phyloP scores from a whole-genome alignment of 2,888 invertebrate genomes.

The Galerucella pusilla region DNA sequence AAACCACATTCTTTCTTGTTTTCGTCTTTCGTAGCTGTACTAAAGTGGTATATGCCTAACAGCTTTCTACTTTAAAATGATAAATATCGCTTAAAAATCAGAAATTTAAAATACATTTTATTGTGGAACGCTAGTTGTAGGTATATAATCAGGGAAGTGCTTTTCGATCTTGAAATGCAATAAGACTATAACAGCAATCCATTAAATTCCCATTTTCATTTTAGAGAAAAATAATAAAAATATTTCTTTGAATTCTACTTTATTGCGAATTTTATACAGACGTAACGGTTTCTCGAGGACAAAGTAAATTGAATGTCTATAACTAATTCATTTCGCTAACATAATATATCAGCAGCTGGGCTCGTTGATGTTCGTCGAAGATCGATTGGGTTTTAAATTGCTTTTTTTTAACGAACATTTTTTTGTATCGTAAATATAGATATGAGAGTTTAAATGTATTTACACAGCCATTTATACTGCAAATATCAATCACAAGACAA shows the following conservation, averaged over 20 bases:
- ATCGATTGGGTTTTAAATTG: neutral
- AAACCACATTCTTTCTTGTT: neutral
- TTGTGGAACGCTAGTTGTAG: neutral
- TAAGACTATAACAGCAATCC: neutral
- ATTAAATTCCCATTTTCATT: neutral
- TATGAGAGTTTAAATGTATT: too few species aligned
- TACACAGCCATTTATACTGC: too few species aligned
- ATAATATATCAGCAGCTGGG: neutral
- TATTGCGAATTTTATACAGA: neutral
- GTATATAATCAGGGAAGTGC: constrained; percentile 14
- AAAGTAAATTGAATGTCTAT: neutral
- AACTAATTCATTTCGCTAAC: neutral
- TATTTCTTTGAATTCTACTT: neutral
- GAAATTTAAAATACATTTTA: neutral
- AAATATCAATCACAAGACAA: too few species aligned
- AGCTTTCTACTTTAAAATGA: neutral
- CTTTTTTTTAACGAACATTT: neutral
- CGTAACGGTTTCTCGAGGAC: neutral
- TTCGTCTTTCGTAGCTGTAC: neutral
- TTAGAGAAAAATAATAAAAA: neutral
- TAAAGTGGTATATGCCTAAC: neutral
- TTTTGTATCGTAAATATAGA: too few species aligned
- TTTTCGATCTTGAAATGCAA: constrained; percentile 4
- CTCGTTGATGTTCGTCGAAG: neutral
- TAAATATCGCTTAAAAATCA: neutral